A percentile compares a stretch with the other conserved stretches of the same genome.
Evolutionary conservation across 2,888 invertebrate species (phyloP).

Genomic region (Lithophane leautieri): DNA sequence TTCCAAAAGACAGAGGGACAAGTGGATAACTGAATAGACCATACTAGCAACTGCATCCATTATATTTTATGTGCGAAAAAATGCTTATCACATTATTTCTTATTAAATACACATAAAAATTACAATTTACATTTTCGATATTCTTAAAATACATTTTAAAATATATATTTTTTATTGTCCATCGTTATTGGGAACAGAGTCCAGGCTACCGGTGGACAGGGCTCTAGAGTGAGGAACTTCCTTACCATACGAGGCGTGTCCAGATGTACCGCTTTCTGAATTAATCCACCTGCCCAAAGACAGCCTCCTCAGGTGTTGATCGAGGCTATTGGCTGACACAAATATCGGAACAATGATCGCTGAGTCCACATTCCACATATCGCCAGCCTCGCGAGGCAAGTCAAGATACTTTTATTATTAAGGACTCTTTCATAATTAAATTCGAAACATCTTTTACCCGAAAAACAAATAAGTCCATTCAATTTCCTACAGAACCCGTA

Average conservation of each 20-base stretch:
- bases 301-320: not conserved
- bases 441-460: not conserved
- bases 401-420: not conserved
- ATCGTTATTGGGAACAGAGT: too few species aligned
- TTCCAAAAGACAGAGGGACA: not conserved
- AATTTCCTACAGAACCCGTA: not conserved
- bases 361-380: not conserved
- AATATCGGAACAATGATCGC: not conserved
- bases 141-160: too few species aligned
- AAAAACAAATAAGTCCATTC: not conserved
- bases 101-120: too few species aligned
- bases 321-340: not conserved
- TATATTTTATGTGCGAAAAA: too few species aligned
- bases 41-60: not conserved
- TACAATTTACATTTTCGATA: too few species aligned
- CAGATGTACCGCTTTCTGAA: not conserved
- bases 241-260: not conserved
- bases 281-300: not conserved
- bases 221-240: too few species aligned
- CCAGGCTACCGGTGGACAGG: too few species aligned
- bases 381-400: not conserved
- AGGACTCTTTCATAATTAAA: not conserved
- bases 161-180: too few species aligned
- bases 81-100: too few species aligned
- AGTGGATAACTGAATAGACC: not conserved